A percentile compares a stretch with the other conserved stretches of the same genome.
phyloP scores from a whole-genome alignment of 2,888 invertebrate species.

The Tipula unca region DNA sequence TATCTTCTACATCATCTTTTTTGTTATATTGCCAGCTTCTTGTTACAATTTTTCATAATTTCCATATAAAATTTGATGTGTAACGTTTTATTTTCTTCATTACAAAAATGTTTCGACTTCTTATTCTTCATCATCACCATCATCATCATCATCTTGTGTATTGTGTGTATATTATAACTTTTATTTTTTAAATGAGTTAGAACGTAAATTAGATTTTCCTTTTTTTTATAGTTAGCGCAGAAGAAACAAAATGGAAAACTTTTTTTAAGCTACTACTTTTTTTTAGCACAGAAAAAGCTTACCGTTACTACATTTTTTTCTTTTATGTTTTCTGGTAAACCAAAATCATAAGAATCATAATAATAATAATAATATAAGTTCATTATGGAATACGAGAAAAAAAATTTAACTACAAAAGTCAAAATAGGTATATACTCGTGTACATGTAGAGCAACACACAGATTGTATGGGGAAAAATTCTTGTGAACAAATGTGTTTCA shows the following conservation, averaged over 20 bases:
- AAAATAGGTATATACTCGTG: neutral
- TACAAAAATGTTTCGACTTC: neutral
- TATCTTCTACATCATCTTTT: neutral
- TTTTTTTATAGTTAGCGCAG: neutral
- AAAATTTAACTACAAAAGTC: neutral
- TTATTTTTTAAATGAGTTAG: constrained; percentile 3
- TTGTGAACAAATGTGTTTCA: neutral
- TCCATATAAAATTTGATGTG: neutral
- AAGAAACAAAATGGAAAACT: neutral
- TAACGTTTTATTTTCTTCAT: neutral
- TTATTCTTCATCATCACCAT: neutral
- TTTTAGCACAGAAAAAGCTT: neutral
- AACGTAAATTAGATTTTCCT: neutral
- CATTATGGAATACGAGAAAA: neutral
- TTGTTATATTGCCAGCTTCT: neutral
- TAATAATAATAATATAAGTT: neutral
- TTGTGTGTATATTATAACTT: neutral
- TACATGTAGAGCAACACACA: too few relatives aligned
- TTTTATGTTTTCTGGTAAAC: neutral
- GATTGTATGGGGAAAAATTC: neutral
- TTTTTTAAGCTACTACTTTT: neutral
- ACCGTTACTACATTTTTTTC: neutral
- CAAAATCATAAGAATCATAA: neutral
- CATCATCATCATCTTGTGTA: neutral
- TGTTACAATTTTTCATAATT: constrained; percentile 2